These are phyloP conservation scores for Agriopis aurantiaria DNA, from an alignment of 2,888 invertebrate species.

Conservation along the genomic window DNA sequence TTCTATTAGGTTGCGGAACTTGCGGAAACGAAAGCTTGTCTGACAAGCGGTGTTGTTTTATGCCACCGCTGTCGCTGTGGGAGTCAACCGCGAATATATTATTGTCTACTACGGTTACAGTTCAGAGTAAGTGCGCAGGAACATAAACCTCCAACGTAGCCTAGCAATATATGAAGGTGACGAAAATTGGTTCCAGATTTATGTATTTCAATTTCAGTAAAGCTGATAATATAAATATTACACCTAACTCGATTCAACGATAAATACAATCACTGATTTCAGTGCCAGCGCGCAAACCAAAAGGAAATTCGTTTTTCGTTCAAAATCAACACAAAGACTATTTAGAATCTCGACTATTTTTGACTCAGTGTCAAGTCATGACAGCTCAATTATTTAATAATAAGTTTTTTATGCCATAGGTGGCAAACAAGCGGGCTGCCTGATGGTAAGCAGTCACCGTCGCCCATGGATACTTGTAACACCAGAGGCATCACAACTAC, in stretches of 20 bases:
- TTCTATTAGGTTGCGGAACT: slow-evolving; percentile 75
- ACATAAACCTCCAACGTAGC: slow-evolving; percentile 13
- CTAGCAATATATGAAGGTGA: slow-evolving; percentile 6
- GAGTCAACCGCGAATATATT: slow-evolving; percentile 54
- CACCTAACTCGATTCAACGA: not conserved
- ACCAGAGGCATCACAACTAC: no score
- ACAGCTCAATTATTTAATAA: no score
- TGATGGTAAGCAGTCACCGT: no score
- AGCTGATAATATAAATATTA: slow-evolving; percentile 6
- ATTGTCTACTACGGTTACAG: slow-evolving; percentile 38
- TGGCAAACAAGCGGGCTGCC: no score
- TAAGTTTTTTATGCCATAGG: no score
- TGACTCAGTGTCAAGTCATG: no score
- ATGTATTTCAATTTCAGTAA: slow-evolving; percentile 17
- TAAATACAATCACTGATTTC: slow-evolving; percentile 1
- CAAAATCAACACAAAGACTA: not conserved
- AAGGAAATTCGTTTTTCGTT: slow-evolving; percentile 5
- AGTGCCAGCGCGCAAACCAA: not conserved
- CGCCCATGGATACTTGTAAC: no score
- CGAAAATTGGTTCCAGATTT: slow-evolving; percentile 16
- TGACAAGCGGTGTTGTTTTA: slow-evolving; percentile 64
- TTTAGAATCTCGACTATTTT: no score
- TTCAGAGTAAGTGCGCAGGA: slow-evolving; percentile 10
- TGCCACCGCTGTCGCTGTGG: slow-evolving; percentile 43
- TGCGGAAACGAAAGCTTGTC: slow-evolving; percentile 75